Conservation (phyloP, 2,113 vertebrate species). For the Rhynchopsitta pachyrhyncha region DNA sequence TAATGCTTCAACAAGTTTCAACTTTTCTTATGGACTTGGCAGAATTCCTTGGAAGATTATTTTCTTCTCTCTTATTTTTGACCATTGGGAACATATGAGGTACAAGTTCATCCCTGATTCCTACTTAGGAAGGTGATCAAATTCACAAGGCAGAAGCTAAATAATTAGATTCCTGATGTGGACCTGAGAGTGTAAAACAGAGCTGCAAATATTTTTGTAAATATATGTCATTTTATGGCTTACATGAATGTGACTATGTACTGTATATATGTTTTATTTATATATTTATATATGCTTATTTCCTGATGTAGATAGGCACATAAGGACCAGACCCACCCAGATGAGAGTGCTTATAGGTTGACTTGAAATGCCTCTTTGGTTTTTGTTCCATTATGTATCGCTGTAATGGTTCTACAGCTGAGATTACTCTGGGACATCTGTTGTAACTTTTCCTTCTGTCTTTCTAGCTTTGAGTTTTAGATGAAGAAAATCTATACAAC, state of each 20-base stretch:
- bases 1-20: not conserved
- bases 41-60: not conserved
- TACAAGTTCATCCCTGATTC: not conserved
- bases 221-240: constrained; percentile 42
- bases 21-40: not conserved
- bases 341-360: not conserved
- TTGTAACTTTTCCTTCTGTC: not conserved
- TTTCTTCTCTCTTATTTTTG: not conserved
- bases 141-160: not conserved
- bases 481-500: not conserved
- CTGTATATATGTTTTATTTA: constrained; percentile 76
- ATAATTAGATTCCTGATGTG: not conserved
- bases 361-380: not conserved
- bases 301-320: constrained; percentile 56
- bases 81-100: not conserved
- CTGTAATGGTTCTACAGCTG: not conserved
- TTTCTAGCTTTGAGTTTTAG: not conserved
- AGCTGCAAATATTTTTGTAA: constrained; percentile 73
- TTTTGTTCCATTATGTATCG: not conserved
- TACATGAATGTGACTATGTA: constrained; percentile 57
- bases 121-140: not conserved
- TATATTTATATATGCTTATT: constrained; percentile 75
- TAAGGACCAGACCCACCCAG: not conserved
- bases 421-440: not conserved
- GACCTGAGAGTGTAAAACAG: not conserved